A percentile compares a stretch with the other conserved stretches of the same genome.
phyloP scores from a whole-genome alignment of 1,140 invertebrate genomes.

The Vanessa tameamea region DNA sequence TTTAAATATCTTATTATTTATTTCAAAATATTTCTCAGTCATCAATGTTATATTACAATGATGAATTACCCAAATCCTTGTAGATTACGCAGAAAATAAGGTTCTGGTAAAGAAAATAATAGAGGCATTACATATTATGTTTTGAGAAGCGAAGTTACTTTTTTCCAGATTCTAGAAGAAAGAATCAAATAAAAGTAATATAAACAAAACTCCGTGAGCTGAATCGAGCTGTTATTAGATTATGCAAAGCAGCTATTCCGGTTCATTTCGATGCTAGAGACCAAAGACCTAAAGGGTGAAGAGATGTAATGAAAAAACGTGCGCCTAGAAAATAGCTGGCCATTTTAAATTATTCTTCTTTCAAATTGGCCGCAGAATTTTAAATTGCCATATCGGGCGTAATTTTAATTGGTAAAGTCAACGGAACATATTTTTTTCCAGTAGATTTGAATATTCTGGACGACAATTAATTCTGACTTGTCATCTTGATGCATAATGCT shows the following conservation, averaged over 20 bases:
- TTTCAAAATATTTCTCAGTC: no score
- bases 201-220: conserved; percentile 20
- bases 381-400: background rate
- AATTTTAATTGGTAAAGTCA: background rate
- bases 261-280: conserved; percentile 15
- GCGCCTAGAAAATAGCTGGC: background rate
- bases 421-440: background rate
- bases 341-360: conserved; percentile 9
- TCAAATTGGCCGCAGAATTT: background rate
- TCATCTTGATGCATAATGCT: no score
- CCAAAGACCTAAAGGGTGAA: conserved; percentile 17
- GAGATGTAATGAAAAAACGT: conserved; percentile 2
- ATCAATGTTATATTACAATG: no score
- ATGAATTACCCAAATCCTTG: no score
- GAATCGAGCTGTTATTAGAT: conserved; percentile 32
- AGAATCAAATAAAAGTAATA: conserved; percentile 13
- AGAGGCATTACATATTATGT: no score
- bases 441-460: no score
- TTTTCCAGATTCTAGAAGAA: background rate
- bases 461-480: no score
- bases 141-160: background rate
- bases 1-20: no score
- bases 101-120: no score
- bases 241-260: conserved; percentile 24
- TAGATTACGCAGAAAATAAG: no score